Conservation (phyloP, 1,140 invertebrate species). For the Achatina immaculata region DNA sequence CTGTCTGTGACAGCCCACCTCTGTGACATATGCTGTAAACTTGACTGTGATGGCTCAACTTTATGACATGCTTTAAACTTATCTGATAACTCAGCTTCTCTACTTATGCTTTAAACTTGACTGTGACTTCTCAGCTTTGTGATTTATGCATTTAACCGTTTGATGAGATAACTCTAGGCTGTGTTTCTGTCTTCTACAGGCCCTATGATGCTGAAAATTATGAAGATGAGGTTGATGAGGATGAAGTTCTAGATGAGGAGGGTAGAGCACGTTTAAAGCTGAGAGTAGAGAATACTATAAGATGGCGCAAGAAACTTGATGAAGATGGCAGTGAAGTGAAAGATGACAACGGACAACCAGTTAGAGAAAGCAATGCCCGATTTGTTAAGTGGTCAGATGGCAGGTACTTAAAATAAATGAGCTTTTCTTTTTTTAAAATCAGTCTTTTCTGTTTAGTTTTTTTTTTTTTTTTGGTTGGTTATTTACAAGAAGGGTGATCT, state of each 20-base stretch:
- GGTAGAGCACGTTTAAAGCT: constrained; percentile 79
- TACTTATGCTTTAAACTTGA: too few relatives aligned
- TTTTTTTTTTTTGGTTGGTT: too few relatives aligned
- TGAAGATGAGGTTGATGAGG: constrained; percentile 99
- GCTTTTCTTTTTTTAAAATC: background rate
- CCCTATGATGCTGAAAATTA: constrained; percentile 96
- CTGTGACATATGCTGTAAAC: too few relatives aligned
- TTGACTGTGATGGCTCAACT: too few relatives aligned
- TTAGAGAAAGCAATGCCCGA: constrained; percentile 94
- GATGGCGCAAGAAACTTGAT: constrained; percentile 91
- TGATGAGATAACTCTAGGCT: too few relatives aligned
- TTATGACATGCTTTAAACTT: too few relatives aligned
- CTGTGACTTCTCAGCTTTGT: too few relatives aligned
- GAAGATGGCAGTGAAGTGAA: constrained; percentile 75
- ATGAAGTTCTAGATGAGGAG: constrained; percentile 98
- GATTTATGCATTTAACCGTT: too few relatives aligned
- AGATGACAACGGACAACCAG: constrained; percentile 77
- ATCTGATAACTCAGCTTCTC: too few relatives aligned
- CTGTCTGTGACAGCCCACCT: too few relatives aligned
- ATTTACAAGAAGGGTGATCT: too few relatives aligned
- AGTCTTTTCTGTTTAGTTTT: constrained; percentile 12
- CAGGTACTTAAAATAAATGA: constrained; percentile 66
- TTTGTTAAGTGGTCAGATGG: constrained; percentile 98
- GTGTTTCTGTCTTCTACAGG: constrained; percentile 69
- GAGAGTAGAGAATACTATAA: constrained; percentile 94